A percentile compares a stretch with the other conserved stretches of the same genome.
These are phyloP conservation scores for Tenrec ecaudatus DNA, from an alignment of 2,113 vertebrate genomes.

Conservation along the genomic window DNA sequence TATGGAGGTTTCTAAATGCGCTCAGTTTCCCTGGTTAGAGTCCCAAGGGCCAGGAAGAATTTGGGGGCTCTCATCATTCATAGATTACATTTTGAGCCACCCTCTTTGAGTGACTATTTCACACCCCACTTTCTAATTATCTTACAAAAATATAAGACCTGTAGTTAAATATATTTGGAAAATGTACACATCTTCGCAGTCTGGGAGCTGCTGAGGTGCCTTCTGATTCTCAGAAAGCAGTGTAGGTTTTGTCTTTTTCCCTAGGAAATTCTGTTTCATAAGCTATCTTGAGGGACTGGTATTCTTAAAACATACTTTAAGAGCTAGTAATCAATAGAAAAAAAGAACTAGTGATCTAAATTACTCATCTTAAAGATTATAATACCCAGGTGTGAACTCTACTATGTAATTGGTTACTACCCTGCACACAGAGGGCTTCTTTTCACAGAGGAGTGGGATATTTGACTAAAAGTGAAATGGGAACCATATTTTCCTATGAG, in stretches of 20 bases:
- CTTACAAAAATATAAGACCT: background rate
- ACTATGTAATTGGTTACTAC: background rate
- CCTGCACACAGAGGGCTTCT: background rate
- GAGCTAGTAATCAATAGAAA: conserved; percentile 16
- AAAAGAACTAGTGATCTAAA: conserved; percentile 21
- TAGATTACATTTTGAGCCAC: background rate
- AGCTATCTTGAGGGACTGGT: background rate
- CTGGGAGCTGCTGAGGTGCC: background rate
- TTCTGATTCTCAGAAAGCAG: background rate
- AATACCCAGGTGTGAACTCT: background rate
- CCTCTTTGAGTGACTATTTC: background rate
- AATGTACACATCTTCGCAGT: background rate
- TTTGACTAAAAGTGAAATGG: background rate
- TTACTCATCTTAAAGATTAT: conserved; percentile 15
- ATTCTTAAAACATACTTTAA: conserved; percentile 15
- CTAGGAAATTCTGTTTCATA: conserved; percentile 2
- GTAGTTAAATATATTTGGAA: background rate
- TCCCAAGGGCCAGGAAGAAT: background rate
- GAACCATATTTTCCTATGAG: background rate
- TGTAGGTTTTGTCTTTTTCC: background rate
- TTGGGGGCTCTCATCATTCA: background rate
- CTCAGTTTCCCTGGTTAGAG: background rate
- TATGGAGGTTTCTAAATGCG: too few species aligned
- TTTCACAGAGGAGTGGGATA: background rate
- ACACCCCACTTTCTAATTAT: conserved; percentile 7